Base-by-base conservation (phyloP, 1,140 invertebrate genomes). In the Tribolium castaneum region DNA sequence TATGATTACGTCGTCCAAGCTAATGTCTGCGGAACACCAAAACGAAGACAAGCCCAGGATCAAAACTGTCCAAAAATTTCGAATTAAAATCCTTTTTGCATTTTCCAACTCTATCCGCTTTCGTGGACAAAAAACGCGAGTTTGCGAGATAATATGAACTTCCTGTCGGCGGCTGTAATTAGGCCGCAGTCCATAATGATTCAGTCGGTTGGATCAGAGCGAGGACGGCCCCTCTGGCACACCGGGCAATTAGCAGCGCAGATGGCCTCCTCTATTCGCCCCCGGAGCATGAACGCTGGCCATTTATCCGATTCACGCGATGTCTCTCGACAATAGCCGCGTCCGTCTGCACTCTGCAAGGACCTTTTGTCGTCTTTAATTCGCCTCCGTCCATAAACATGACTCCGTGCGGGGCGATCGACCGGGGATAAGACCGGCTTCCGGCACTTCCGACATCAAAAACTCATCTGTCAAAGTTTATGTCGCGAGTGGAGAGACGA, bases 391-490 rank as follows among this genome's bases (percentile, higher is more conserved):
- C 39, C 39, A 45, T 45, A 45, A 45, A 45, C 39, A 45, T 45
- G 39, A 6, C 39, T 45, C 49, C 51, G 51, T 52, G 16, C 7
- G 54, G 34, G 19, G 56, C 56, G 56, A 62, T 62, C 56, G 13
- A 30, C 19, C 14, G 9, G 39, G 59, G 59, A 66, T 66, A 35
- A 66, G 59, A 22, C 3, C 30, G 59, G 12, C n/a, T 35, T 66
- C 59, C 59, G 59, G 30, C 59, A 10, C 59, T 30, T 30, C 25
- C 25, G 25, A 30, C 59, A 66, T 66, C 59, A 66, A 66, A 66
- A 66, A 66, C n/a, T 35, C 59, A 66, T 66, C 59, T 35, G 59
- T 66, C 59, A 66, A 66, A 66, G 22, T 66, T 66, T 66, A 66
- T 35, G 30, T 35, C 59, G 14, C 0, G 7, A 7, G 39, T 9